phyloP scores from a whole-genome alignment of 2,797 vertebrate species.

The Octomys mimax region DNA sequence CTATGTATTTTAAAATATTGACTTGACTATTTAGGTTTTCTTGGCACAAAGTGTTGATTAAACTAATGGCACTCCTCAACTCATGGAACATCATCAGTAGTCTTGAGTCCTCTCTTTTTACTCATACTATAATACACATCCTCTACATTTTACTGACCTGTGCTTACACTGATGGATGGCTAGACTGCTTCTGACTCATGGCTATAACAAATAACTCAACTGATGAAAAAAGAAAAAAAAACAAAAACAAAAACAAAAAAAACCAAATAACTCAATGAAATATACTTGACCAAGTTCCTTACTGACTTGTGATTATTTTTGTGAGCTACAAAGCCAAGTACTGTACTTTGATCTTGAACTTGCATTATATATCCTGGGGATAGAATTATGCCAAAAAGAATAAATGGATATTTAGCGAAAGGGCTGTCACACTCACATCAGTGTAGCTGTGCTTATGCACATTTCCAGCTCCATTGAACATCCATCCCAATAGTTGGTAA shows the following conservation, averaged over 20 bases:
- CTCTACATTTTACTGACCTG: not conserved
- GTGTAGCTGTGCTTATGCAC: not conserved
- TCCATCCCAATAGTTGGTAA: not conserved
- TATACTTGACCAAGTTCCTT: not conserved
- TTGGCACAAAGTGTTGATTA: not conserved
- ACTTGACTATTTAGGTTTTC: not conserved
- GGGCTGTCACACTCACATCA: not conserved
- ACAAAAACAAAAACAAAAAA: too few species aligned
- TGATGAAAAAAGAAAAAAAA: too few species aligned
- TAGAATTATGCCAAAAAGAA: not conserved
- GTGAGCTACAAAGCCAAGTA: constrained; percentile 7
- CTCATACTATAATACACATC: not conserved
- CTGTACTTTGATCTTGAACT: not conserved
- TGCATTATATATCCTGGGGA: not conserved
- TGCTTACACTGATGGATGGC: not conserved
- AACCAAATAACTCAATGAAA: constrained; percentile 11
- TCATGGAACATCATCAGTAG: not conserved
- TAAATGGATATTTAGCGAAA: not conserved
- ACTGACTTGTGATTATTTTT: not conserved
- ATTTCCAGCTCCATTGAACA: not conserved
- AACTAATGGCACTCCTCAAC: not conserved
- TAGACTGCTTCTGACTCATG: constrained; percentile 22
- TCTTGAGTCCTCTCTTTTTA: not conserved
- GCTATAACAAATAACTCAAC: not conserved
- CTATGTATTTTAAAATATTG: not conserved